phyloP scores from a whole-genome alignment of 2,888 invertebrate species.

The Tinea semifulvella region DNA sequence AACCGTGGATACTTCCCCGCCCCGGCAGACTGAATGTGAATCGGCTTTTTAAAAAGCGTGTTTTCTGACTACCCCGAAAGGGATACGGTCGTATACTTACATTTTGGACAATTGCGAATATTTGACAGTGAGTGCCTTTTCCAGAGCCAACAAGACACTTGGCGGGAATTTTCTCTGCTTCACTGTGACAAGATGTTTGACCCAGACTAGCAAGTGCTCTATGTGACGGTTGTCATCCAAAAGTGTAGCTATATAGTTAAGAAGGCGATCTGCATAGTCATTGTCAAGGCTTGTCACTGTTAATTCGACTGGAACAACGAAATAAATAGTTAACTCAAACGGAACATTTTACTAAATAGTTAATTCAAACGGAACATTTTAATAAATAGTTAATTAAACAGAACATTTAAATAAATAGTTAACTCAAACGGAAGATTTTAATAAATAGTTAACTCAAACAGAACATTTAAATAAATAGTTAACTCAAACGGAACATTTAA shows the following conservation, averaged over 20 bases:
- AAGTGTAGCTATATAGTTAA: conserved; percentile 75
- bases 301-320: conserved; percentile 73
- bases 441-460: too few species aligned
- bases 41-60: too few species aligned
- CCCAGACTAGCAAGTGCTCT: conserved; percentile 90
- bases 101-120: conserved; percentile 85
- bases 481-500: too few species aligned
- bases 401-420: too few species aligned
- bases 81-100: conserved; percentile 73
- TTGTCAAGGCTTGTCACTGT: conserved; percentile 75
- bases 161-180: conserved; percentile 72
- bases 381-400: too few species aligned
- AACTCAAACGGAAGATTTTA: too few species aligned
- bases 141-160: conserved; percentile 75
- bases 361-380: background rate
- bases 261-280: conserved; percentile 77
- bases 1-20: too few species aligned
- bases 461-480: too few species aligned
- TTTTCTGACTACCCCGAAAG: too few species aligned
- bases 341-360: conserved; percentile 14
- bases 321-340: background rate
- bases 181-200: conserved; percentile 70
- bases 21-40: too few species aligned
- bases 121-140: conserved; percentile 81
- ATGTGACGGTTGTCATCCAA: conserved; percentile 84